Evolutionary conservation across 2,113 vertebrate genomes (phyloP).

Genomic region (Bos taurus): DNA sequence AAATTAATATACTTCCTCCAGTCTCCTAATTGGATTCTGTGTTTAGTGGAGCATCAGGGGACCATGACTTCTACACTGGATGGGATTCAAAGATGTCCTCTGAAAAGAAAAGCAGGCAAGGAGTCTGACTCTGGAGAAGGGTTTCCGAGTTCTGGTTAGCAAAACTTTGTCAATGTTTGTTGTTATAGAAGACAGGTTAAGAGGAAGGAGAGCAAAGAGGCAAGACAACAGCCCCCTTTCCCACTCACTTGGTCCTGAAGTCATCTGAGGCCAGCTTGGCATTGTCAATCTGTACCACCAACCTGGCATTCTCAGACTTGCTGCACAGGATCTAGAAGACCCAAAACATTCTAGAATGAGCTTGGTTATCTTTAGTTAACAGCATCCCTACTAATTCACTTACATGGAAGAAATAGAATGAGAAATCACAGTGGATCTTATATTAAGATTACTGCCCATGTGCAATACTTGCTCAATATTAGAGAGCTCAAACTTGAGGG

Average conservation of each 20-base stretch:
- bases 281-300: conserved; percentile 84
- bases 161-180: background rate
- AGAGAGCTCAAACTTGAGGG: background rate
- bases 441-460: too few species aligned
- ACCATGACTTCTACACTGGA: background rate
- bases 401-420: background rate
- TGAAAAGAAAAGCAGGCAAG: background rate
- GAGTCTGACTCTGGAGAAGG: background rate
- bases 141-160: background rate
- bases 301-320: conserved; percentile 81
- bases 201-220: background rate
- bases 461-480: background rate
- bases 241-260: conserved; percentile 86
- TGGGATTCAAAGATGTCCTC: background rate
- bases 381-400: background rate
- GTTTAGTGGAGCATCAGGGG: too few species aligned
- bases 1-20: background rate
- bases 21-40: background rate
- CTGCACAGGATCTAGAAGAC: conserved; percentile 80
- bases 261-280: conserved; percentile 85
- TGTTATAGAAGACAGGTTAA: background rate
- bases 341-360: conserved; percentile 1
- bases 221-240: background rate
- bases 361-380: background rate
- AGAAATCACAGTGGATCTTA: background rate